These are phyloP conservation scores for Amblyjoppa proteus DNA, from an alignment of 2,888 invertebrate species.

Conservation along the genomic window DNA sequence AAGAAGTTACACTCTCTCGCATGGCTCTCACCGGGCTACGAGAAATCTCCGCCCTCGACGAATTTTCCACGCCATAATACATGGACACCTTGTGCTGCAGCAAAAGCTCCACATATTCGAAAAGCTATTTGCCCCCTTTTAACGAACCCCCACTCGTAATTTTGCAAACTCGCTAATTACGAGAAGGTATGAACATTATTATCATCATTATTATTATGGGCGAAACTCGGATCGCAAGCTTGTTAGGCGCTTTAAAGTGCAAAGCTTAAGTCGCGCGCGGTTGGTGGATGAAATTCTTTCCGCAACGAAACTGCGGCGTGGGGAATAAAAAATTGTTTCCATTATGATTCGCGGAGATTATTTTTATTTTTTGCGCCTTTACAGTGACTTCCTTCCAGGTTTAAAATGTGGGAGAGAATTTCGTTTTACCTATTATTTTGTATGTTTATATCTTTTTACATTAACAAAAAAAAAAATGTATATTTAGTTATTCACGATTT, in stretches of 20 bases:
- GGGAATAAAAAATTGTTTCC: too few species aligned
- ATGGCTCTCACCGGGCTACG: constrained; percentile 6
- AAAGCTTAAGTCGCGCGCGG: too few species aligned
- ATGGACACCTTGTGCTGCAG: background rate
- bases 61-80: background rate
- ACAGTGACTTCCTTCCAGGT: too few species aligned
- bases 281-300: too few species aligned
- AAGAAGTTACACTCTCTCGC: constrained; percentile 59
- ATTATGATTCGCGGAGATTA: too few species aligned
- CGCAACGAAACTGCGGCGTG: too few species aligned
- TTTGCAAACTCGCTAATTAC: constrained; percentile 42
- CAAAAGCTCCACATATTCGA: constrained; percentile 14
- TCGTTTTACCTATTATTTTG: background rate
- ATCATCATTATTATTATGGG: background rate
- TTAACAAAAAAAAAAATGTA: background rate
- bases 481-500: too few species aligned
- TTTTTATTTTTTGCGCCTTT: too few species aligned
- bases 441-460: background rate
- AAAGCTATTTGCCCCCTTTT: constrained; percentile 16
- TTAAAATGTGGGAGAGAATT: too few species aligned
- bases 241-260: background rate
- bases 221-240: background rate
- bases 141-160: constrained; percentile 39
- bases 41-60: constrained; percentile 13
- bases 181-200: background rate